These are phyloP conservation scores for Atrichornis clamosus DNA, from an alignment of 2,113 vertebrate genomes.

Conservation along the genomic window DNA sequence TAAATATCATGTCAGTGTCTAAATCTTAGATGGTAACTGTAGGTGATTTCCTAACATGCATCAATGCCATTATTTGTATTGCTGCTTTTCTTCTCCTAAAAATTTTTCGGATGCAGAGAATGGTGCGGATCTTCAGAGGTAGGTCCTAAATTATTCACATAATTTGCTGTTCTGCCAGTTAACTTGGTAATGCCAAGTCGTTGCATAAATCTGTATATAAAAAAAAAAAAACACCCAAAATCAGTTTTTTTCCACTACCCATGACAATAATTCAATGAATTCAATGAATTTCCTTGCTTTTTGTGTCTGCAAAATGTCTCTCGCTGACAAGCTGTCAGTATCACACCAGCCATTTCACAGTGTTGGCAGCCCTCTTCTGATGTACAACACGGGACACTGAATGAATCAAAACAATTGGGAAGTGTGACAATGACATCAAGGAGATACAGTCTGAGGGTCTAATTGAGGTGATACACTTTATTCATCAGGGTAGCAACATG, in stretches of 20 bases:
- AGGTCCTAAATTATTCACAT: not conserved
- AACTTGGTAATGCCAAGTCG: not conserved
- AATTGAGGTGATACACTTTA: not conserved
- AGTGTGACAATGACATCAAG: not conserved
- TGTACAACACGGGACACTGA: not conserved
- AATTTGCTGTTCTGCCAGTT: not conserved
- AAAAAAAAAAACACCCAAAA: not conserved
- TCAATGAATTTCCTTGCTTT: not conserved
- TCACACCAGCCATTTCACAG: not conserved
- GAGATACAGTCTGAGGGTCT: not conserved
- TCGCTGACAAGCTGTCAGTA: not conserved
- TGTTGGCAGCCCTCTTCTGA: not conserved
- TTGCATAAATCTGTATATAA: not conserved
- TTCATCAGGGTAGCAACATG: not conserved
- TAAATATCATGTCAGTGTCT: not conserved
- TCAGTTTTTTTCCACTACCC: not conserved
- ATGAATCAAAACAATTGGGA: conserved; percentile 14
- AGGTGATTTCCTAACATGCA: not conserved
- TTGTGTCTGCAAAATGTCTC: not conserved
- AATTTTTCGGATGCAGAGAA: not conserved
- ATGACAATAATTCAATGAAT: too few species aligned
- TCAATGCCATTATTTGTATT: not conserved
- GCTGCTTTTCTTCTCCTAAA: not conserved
- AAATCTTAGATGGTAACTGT: not conserved
- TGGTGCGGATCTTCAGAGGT: not conserved